A percentile compares a stretch with the other conserved stretches of the same genome.
Conservation (phyloP, 2,888 invertebrate species). For the Nezara viridula region DNA sequence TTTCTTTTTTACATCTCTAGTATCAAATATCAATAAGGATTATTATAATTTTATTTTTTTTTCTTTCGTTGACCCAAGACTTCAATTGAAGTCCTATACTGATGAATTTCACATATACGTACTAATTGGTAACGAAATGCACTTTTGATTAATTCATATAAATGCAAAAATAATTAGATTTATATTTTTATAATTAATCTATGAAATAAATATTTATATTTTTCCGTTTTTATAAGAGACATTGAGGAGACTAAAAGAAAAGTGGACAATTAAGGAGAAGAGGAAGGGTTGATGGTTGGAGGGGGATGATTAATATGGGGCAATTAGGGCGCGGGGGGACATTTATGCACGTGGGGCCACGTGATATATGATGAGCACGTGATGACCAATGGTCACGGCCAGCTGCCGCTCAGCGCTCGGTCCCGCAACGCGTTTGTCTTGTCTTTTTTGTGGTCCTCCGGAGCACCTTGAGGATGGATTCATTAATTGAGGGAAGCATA, state of each 20-base stretch:
- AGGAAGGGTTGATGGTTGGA: slow-evolving; percentile 23
- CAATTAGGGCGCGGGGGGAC: slow-evolving; percentile 46
- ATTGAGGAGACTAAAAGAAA: neutral
- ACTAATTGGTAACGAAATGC: too few species aligned
- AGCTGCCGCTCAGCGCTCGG: slow-evolving; percentile 34
- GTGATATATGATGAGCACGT: slow-evolving; percentile 53
- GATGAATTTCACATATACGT: too few species aligned
- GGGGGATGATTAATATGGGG: slow-evolving; percentile 43
- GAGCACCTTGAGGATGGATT: neutral
- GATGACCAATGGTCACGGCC: slow-evolving; percentile 51
- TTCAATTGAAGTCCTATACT: too few species aligned
- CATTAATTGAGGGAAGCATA: neutral
- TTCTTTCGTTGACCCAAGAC: too few species aligned
- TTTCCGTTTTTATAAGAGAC: neutral
- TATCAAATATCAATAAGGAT: too few species aligned
- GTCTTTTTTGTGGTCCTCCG: slow-evolving; percentile 16
- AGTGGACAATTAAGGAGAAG: neutral
- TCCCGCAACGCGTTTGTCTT: slow-evolving; percentile 7
- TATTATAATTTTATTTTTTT: too few species aligned
- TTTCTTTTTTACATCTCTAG: too few species aligned
- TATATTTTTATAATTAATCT: too few species aligned
- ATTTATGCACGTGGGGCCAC: slow-evolving; percentile 53
- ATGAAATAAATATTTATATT: too few species aligned
- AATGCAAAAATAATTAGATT: too few species aligned
- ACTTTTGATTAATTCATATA: too few species aligned